These are phyloP conservation scores for Nycticryphes semicollaris DNA, from an alignment of 2,113 vertebrate genomes.

Conservation along the genomic window DNA sequence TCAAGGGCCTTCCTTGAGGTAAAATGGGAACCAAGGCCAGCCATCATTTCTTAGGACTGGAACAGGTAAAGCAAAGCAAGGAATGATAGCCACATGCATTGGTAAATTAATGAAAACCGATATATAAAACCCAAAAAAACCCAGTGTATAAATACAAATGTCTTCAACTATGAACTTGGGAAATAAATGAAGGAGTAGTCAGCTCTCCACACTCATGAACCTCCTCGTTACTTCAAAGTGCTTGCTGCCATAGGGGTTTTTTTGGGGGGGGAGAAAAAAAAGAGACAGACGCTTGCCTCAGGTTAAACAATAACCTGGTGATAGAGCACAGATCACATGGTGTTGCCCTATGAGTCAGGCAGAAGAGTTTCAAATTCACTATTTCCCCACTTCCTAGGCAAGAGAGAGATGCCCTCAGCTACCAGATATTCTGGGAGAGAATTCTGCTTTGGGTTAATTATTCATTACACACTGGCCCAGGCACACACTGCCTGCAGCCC, in stretches of 20 bases:
- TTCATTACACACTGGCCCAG: background rate
- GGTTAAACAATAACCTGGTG: background rate
- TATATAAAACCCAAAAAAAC: background rate
- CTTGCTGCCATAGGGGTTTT: background rate
- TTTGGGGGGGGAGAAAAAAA: background rate
- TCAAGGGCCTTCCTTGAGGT: background rate
- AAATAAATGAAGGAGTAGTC: background rate
- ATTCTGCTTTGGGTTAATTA: background rate
- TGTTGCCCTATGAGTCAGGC: background rate
- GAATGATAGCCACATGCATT: fast-evolving
- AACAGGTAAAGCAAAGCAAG: background rate
- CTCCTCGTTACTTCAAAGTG: background rate
- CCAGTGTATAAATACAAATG: fast-evolving
- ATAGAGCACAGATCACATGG: background rate
- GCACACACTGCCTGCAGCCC: background rate
- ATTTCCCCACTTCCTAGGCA: background rate
- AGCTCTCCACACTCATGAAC: background rate
- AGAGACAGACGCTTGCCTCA: background rate
- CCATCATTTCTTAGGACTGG: background rate
- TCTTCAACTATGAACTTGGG: background rate
- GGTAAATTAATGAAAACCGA: background rate
- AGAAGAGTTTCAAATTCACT: background rate
- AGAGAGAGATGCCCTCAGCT: background rate
- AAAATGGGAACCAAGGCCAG: background rate
- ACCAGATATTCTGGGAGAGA: background rate